Conservation (phyloP, 2,888 invertebrate genomes). For the Pediacus dermestoides region DNA sequence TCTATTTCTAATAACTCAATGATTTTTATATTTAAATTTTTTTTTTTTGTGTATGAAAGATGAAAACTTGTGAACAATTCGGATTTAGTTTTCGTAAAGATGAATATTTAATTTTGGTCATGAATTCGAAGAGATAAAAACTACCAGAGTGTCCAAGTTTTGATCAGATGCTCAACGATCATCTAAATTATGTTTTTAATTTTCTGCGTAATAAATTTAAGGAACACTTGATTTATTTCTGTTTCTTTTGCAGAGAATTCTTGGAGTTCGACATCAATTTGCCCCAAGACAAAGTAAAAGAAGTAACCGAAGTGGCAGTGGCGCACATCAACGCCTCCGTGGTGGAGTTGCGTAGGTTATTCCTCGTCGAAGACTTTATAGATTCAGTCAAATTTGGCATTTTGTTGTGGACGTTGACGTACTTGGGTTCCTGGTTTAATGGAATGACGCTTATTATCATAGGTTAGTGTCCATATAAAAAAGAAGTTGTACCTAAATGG, state of each 20-base stretch:
- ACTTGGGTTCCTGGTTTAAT: slow-evolving; percentile 98
- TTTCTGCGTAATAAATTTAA: no score
- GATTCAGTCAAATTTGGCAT: slow-evolving; percentile 95
- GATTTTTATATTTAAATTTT: no score
- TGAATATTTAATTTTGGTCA: no score
- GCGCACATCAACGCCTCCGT: slow-evolving; percentile 81
- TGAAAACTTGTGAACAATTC: no score
- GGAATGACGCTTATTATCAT: slow-evolving; percentile 97
- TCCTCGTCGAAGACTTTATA: slow-evolving; percentile 94
- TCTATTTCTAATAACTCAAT: no score
- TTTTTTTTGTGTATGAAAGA: no score
- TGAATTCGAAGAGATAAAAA: no score
- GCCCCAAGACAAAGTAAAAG: slow-evolving; percentile 87
- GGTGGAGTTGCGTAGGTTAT: slow-evolving; percentile 83
- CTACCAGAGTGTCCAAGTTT: no score
- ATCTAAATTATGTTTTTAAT: background rate
- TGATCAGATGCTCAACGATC: slow-evolving; percentile 6
- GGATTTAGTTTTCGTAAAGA: no score
- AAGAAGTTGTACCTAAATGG: background rate
- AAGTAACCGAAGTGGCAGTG: slow-evolving; percentile 80
- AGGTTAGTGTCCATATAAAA: no score
- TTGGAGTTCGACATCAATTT: slow-evolving; percentile 85
- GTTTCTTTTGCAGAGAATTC: slow-evolving; percentile 61
- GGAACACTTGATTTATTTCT: no score
- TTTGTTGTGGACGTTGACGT: slow-evolving; percentile 93